Conservation (phyloP, 2,113 vertebrate species). For the Solea senegalensis region DNA sequence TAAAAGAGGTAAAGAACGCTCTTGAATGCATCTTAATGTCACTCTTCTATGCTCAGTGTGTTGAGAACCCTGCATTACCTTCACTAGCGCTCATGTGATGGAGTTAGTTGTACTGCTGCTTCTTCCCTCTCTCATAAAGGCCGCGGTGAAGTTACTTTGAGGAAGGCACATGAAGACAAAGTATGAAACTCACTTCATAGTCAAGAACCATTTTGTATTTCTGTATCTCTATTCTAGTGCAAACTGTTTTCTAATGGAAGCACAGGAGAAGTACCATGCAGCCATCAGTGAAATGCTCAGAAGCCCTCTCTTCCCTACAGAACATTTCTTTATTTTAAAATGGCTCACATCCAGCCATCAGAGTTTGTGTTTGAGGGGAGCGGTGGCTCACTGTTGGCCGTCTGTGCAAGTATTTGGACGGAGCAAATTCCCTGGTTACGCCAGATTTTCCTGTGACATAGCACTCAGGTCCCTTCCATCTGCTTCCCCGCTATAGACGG, state of each 20-base stretch:
- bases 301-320: slow-evolving; percentile 25
- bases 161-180: no score
- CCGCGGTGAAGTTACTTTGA: no score
- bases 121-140: no score
- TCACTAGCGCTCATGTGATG: background rate
- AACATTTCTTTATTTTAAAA: slow-evolving; percentile 19
- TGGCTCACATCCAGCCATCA: slow-evolving; percentile 38
- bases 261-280: background rate
- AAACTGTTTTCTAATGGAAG: slow-evolving; percentile 20
- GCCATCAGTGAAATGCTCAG: slow-evolving; percentile 4
- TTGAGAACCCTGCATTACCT: background rate
- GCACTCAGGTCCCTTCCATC: slow-evolving; percentile 63
- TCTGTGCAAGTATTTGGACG: slow-evolving; percentile 49
- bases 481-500: slow-evolving; percentile 61
- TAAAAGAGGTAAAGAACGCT: background rate
- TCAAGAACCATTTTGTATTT: no score
- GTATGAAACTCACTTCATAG: no score
- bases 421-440: slow-evolving; percentile 53
- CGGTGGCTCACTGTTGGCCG: slow-evolving; percentile 36
- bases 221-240: slow-evolving; percentile 1
- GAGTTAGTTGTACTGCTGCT: no score
- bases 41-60: no score
- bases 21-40: no score
- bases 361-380: slow-evolving; percentile 43
- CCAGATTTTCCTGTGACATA: slow-evolving; percentile 43